Base-by-base conservation (phyloP, 2,113 vertebrate species). In the Brachypodius melanocephalos region DNA sequence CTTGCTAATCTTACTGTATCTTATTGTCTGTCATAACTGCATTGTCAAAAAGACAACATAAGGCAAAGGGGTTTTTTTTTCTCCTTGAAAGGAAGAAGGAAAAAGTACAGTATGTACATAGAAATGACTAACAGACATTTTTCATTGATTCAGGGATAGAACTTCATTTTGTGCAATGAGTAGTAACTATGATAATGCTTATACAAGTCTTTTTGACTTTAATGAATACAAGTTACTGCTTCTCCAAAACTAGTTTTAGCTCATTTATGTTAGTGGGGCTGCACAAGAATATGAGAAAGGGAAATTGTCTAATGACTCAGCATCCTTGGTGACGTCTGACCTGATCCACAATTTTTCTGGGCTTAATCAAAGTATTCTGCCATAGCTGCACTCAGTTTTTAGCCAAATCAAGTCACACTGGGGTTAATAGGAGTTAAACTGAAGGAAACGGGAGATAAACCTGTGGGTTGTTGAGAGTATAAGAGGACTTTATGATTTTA, bases 1-100 rank as follows among this genome's bases (percentile, higher is more conserved):
- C 81, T 79, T 88, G 63, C 91, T 76, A 59, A 85, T 95, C 81
- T 88, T 65, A 82, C 49, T 94, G 66, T 63, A 46, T 91, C 36
- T 85, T 89, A 54, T 17, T 89, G 58, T 94, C 77, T 89, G 74
- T 79, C 67, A 40, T 83, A 76, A 65, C 71, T 51, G 29, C 85
- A 48, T 79, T 88, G 71, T 91, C 87, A 89, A 92, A 94, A 34
- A 66, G 38, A 58, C 29, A 85, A 67, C 52, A 87, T 52, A 59
- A 72, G 62, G n/a, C 63, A 69, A 93, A 90, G 57, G 2, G 57
- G 2, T 46, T 62, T 73, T 61, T 77, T 24, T 48, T 49, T 45
- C 59, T 42, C 45, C n/a, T 45, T 93, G 79, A 85, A 68, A 61
- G 25, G 54, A 36, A 80, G 75, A 88, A 79, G 14, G 18, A 52